Percentiles rank a stretch among this genome's conserved stretches.
phyloP scores from a whole-genome alignment of 2,113 vertebrate genomes.

The Corvus cornix region DNA sequence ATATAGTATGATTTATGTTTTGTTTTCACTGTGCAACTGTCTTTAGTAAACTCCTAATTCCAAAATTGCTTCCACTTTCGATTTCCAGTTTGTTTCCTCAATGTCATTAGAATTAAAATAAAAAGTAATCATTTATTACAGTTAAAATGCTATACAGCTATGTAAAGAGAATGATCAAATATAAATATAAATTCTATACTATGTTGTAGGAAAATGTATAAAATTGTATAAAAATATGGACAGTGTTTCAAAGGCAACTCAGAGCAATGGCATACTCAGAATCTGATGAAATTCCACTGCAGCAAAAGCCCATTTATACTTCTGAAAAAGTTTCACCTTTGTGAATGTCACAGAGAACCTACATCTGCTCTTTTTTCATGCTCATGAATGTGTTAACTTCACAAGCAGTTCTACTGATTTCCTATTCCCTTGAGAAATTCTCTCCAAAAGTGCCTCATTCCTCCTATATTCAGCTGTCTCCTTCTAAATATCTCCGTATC shows the following conservation, averaged over 20 bases:
- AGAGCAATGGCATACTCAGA: neutral
- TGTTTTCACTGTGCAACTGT: neutral
- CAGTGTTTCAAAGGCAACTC: neutral
- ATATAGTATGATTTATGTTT: neutral
- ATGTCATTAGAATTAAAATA: neutral
- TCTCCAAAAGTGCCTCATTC: neutral
- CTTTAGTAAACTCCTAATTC: neutral
- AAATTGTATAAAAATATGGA: neutral
- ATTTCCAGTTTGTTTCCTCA: neutral
- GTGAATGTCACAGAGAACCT: neutral
- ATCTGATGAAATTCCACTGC: neutral
- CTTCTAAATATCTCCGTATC: neutral
- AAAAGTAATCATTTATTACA: neutral
- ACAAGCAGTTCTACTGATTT: neutral
- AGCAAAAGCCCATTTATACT: neutral
- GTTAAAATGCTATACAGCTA: neutral
- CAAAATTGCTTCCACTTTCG: neutral
- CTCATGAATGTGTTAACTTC: neutral
- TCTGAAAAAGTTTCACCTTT: neutral
- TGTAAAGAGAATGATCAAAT: neutral
- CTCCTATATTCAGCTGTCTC: neutral
- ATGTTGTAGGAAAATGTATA: neutral
- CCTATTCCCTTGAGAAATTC: neutral
- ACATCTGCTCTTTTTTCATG: neutral
- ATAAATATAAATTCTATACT: neutral